Evolutionary conservation across 2,888 invertebrate species (phyloP).

Genomic region (Drosophila putrida): DNA sequence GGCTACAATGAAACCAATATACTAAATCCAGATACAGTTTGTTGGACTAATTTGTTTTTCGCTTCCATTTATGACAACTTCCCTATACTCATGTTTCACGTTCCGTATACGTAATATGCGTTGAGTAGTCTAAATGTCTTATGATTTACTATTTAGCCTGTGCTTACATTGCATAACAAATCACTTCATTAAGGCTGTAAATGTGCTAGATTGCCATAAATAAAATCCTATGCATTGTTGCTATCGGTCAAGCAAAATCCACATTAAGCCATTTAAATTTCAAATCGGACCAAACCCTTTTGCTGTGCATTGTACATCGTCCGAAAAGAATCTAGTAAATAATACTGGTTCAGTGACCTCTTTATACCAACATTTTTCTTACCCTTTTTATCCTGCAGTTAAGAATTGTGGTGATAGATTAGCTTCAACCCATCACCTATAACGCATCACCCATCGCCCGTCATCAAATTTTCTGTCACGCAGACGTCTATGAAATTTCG

Average conservation of each 20-base stretch:
- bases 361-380: constrained; percentile 41
- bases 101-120: constrained; percentile 13
- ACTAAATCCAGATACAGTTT: constrained; percentile 22
- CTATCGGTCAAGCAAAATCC: constrained; percentile 37
- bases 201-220: constrained; percentile 9
- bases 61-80: constrained; percentile 10
- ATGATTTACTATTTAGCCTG: constrained; percentile 18
- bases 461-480: constrained; percentile 18
- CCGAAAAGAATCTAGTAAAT: constrained; percentile 35
- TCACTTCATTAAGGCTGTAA: constrained; percentile 34
- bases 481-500: constrained; percentile 21
- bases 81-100: not conserved
- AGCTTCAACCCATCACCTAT: constrained; percentile 10
- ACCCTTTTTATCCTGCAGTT: constrained; percentile 23
- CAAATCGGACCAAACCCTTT: constrained; percentile 42
- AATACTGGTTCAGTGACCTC: constrained; percentile 41
- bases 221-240: constrained; percentile 18
- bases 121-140: constrained; percentile 2
- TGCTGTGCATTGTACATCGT: constrained; percentile 16
- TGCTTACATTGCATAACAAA: constrained; percentile 35
- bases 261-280: constrained; percentile 59
- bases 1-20: constrained; percentile 14
- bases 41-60: constrained; percentile 22
- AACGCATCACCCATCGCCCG: not conserved
- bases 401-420: constrained; percentile 42